Evolutionary conservation across 2,113 vertebrate species (phyloP).

Genomic region (Nesoenas mayeri): DNA sequence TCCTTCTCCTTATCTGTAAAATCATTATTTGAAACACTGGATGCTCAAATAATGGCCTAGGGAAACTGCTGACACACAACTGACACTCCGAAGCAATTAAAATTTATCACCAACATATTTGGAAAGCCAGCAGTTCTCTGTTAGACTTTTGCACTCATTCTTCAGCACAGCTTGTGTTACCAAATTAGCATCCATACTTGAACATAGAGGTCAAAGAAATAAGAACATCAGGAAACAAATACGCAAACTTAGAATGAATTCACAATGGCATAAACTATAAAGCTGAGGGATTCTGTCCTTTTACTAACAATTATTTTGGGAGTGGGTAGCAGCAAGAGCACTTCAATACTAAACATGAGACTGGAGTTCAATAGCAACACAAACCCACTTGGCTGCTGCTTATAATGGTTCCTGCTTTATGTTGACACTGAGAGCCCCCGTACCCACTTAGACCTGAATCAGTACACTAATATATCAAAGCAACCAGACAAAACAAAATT

Average conservation of each 20-base stretch:
- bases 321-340: not conserved
- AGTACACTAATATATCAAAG: not conserved
- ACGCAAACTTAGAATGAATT: not conserved
- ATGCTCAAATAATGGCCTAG: not conserved
- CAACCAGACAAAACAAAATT: not conserved
- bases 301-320: not conserved
- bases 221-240: not conserved
- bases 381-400: not conserved
- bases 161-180: not conserved
- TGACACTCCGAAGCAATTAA: slow-evolving; percentile 16
- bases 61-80: not conserved
- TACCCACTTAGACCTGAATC: not conserved
- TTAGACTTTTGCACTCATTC: not conserved
- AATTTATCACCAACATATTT: not conserved
- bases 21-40: not conserved
- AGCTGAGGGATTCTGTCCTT: not conserved
- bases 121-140: not conserved
- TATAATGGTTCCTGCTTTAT: not conserved
- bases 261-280: not conserved
- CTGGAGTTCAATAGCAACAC: not conserved
- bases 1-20: not conserved
- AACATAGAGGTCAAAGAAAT: not conserved
- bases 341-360: not conserved
- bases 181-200: not conserved
- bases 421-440: accelerated